phyloP scores from a whole-genome alignment of 2,797 vertebrate genomes.

The Semaprochilodus insignis region DNA sequence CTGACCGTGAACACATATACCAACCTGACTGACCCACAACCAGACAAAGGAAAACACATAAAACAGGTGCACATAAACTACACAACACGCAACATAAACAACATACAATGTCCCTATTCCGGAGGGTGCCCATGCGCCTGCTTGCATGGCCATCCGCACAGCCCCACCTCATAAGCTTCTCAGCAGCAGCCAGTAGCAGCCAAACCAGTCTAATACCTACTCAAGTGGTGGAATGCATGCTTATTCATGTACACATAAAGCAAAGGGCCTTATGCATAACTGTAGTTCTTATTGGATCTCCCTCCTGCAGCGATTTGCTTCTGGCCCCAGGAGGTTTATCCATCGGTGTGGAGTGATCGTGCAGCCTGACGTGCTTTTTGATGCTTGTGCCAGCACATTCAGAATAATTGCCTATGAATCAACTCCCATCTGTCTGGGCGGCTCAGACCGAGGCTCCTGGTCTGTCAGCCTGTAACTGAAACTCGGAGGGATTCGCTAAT shows the following conservation, averaged over 20 bases:
- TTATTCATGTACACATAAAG: neutral
- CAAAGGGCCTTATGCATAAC: neutral
- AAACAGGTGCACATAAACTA: no score
- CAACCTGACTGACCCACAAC: no score
- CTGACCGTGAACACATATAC: no score
- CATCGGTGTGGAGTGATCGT: constrained; percentile 8
- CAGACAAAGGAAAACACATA: no score
- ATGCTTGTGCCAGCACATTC: constrained; percentile 44
- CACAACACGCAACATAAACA: no score
- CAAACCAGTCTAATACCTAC: neutral
- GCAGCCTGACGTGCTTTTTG: constrained; percentile 29
- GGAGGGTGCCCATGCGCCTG: no score
- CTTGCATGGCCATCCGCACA: no score
- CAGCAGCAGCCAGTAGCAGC: neutral
- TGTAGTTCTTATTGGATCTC: neutral
- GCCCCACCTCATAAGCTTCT: no score
- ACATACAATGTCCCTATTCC: no score
- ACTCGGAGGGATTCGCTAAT: constrained; percentile 31
- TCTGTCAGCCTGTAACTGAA: constrained; percentile 41
- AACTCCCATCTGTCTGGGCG: constrained; percentile 51
- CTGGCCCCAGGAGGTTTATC: constrained; percentile 22
- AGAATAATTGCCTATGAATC: constrained; percentile 52
- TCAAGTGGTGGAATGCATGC: neutral
- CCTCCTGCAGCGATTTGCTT: constrained; percentile 14
- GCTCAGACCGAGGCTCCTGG: constrained; percentile 31